Base-by-base conservation (phyloP, 2,113 vertebrate species). In the Ictidomys tridecemlineatus region DNA sequence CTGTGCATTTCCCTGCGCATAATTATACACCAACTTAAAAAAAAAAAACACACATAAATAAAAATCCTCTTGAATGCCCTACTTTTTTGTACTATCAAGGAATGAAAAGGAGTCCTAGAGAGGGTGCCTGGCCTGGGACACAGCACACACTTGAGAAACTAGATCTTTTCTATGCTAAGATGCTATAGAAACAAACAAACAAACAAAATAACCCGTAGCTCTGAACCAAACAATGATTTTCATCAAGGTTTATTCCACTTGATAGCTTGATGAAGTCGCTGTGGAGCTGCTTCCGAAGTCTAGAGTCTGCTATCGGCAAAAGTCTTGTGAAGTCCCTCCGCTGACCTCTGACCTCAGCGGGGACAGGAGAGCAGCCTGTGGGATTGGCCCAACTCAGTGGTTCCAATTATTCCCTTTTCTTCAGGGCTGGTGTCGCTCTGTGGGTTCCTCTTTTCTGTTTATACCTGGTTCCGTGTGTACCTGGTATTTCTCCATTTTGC, bases 401-500 rank as follows among this genome's bases (percentile, higher is more conserved):
- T 56, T 42, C 5, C 5, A 76, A 16, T 80, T 69, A 12, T n/a
- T 24, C 24, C 34, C 61, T 72, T 77, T 82, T 70, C 83, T 4
- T 53, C 58, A 42, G n/a, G 20, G 8, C 9, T 39, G 1, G 56
- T 0, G 58, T 8, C 3, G 48, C 48, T 1, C 61, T 10, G 24
- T 63, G 61, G 61, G 61, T 8, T 1, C 8, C 14, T 61, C 32
- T 3, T 14, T 45, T 63, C 6, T 2, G 13, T n/a, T 22, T 32
- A 34, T 58, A 63, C 17, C 63, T 45, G 24, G 37, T 42, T 53
- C 45, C 30, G 8, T 3, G 0, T 16, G 2, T 26, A 1, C 56
- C 79, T 65, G 61, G 5, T 51, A 39, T 30, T 45, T 95, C 93
- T 92, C 45, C 74, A 34, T 82, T 90, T 58, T 56, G 18, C 69